Percentiles rank a stretch among this genome's conserved stretches.
Evolutionary conservation across 2,888 invertebrate species (phyloP).

Genomic region (Hemistola chrysoprasaria): DNA sequence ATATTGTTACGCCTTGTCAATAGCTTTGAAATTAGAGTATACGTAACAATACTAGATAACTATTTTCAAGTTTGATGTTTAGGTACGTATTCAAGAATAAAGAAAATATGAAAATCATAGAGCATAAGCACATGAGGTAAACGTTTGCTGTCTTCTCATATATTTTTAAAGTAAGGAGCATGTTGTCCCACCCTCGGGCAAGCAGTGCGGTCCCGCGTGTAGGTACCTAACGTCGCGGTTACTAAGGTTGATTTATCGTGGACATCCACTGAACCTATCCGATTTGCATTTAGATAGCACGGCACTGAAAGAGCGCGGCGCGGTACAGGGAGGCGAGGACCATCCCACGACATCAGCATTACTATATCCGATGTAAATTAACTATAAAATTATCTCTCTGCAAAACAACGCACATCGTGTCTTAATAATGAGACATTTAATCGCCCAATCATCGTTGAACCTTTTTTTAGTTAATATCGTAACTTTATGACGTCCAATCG

Average conservation of each 20-base stretch:
- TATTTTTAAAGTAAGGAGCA: slow-evolving; percentile 15
- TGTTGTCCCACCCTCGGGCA: slow-evolving; percentile 43
- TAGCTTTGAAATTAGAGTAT: no score
- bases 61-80: no score
- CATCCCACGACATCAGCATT: slow-evolving; percentile 40
- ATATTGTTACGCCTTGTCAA: slow-evolving; percentile 34
- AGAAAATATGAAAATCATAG: no score
- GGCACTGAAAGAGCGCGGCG: slow-evolving; percentile 30
- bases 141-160: no score
- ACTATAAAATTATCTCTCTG: slow-evolving; percentile 62
- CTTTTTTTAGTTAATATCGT: slow-evolving; percentile 36
- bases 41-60: no score
- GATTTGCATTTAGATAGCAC: slow-evolving; percentile 81
- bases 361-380: slow-evolving; percentile 73
- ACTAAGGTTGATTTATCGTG: slow-evolving; percentile 74
- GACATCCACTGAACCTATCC: slow-evolving; percentile 77
- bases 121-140: no score
- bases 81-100: no score
- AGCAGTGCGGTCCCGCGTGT: slow-evolving; percentile 29
- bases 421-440: slow-evolving; percentile 59
- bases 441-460: slow-evolving; percentile 48
- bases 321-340: slow-evolving; percentile 40
- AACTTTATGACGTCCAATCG: slow-evolving; percentile 31
- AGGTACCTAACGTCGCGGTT: slow-evolving; percentile 60
- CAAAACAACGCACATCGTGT: slow-evolving; percentile 53